Base-by-base conservation (phyloP, 2,113 vertebrate genomes). In the Megaleporinus macrocephalus region DNA sequence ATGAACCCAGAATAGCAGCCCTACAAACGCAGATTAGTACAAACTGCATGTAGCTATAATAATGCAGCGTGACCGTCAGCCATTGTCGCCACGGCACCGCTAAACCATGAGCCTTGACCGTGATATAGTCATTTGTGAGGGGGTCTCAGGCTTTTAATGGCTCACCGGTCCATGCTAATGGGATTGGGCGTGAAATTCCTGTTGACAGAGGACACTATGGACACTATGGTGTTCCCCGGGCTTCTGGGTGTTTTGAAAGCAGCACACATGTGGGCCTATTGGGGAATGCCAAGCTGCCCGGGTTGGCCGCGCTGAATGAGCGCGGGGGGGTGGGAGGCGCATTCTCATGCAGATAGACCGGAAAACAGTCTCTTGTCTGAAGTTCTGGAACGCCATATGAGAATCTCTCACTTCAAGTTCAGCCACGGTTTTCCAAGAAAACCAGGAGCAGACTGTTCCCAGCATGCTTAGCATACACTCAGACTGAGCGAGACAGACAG, bases 301-400 rank as follows among this genome's bases (percentile, higher is more conserved):
- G 78, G 74, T 81, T 86, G 74, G 82, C 82, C 71, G 33, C 53
- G 65, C 71, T 86, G 85, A 86, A 86, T 81, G 78, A 44, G 62
- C 57, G 51, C n/a, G n/a, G n/a, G 74, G 73, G 85, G 73, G 74
- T 83, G 77, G 66, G 68, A 86, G 79, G 29, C 76, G 47, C 78
- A 86, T 86, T 86, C 78, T 86, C 78, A 86, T 86, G 85, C 75
- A 83, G 85, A 86, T 86, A 53, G 27, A 86, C 84, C 63, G 41
- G 77, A 80, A 83, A 83, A 73, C 53, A 80, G 66, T 61, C 65
- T 27, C 85, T 86, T 81, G 81, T 86, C 61, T 70, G 75, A 80
- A 75, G 61, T 83, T 66, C 69, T 86, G 79, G 78, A 86, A 80
- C 73, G 63, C 74, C 27, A 78, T 75, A 68, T 86, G 75, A 73